Base-by-base conservation (phyloP, 64 coral and sea anemone species). In the Porites australiensis region DNA sequence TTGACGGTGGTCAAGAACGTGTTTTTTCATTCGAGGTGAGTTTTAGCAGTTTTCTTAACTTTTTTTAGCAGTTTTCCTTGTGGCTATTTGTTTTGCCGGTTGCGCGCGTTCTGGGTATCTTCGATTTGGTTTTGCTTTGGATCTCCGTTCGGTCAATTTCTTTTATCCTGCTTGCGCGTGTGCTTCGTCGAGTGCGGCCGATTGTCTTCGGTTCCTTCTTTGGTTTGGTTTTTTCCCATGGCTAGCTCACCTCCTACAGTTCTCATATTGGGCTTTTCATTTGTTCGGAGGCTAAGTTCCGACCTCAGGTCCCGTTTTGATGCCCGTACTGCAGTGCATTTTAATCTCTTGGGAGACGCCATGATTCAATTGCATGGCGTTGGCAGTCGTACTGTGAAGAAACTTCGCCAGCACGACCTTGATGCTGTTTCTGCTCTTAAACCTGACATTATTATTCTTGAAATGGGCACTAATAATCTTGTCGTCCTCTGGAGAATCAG, bases 401-500 rank as follows among this genome's bases (percentile, higher is more conserved):
- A 86, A 57, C 4, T 57, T 9, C 54, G 54, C 5, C 54, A 57
- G 54, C 54, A 57, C 5, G 82, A 86, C 66, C 44, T 86, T 18
- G 18, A n/a, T 65, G 14, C 69, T 48, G 82, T 86, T 71, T 47
- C 60, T 10, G 5, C 23, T 1, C n/a, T 64, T 46, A 15, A 20
- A 13, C 82, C 82, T 8, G 20, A 64, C 9, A 50, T 86, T 18
- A 64, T 86, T 45, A 27, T 86, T 19, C 19, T 86, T 5, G 82
- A 86, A 10, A 86, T 86, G 2, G 63, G 82, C 5, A 86, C 82
- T 18, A 86, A 86, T 44, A 63, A 86, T 46, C 37, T 86, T 3
- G 2, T 20, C 47, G 54, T 37, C 27, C 27, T 37, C 27, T 37
- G 27, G 27, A 1, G 27, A 37, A 37, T 37, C 27, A 37, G 27